phyloP scores from a whole-genome alignment of 2,888 invertebrate genomes.

The Apamea crenata region DNA sequence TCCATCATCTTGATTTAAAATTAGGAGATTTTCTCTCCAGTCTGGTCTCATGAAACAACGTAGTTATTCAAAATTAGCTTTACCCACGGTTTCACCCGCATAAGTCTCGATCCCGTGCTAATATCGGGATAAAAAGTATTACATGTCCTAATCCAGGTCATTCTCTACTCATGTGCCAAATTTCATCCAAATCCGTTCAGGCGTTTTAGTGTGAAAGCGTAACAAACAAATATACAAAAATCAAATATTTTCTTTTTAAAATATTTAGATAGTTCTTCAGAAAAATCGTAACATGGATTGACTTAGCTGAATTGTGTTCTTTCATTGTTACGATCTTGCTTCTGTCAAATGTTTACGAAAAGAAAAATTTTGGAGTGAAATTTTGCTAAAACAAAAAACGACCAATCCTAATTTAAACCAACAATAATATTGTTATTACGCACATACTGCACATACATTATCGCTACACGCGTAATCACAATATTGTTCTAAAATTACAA shows the following conservation, averaged over 20 bases:
- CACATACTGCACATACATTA: not conserved
- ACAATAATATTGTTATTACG: conserved; percentile 18
- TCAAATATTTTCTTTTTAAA: too few species aligned
- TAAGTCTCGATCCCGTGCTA: too few species aligned
- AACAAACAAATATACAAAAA: not conserved
- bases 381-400: not conserved
- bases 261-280: not conserved
- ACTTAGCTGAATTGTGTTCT: not conserved
- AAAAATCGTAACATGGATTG: not conserved
- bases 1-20: conserved; percentile 24
- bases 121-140: too few species aligned
- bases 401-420: not conserved
- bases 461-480: conserved; percentile 21
- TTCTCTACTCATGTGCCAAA: too few species aligned
- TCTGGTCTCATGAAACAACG: not conserved
- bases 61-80: not conserved
- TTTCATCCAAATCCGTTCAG: too few species aligned
- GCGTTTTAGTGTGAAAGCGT: too few species aligned
- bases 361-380: not conserved
- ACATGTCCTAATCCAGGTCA: too few species aligned
- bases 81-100: too few species aligned
- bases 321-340: not conserved
- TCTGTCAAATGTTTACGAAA: not conserved
- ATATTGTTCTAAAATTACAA: conserved; percentile 51
- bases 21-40: conserved; percentile 1